Base-by-base conservation (phyloP, 2,888 invertebrate genomes). In the Troglohyphantes excavatus region DNA sequence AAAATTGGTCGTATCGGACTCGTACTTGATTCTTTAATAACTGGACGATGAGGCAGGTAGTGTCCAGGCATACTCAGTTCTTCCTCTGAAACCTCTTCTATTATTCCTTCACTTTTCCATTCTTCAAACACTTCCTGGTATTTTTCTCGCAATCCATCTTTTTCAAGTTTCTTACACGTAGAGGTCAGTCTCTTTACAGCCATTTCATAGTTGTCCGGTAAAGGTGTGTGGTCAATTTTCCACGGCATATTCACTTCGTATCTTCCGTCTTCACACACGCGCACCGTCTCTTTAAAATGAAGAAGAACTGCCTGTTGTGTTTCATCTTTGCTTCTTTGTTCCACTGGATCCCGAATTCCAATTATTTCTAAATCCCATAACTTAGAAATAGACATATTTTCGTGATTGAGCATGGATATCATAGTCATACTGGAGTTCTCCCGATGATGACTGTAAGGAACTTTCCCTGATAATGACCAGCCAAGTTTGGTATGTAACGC, bases 401-500 rank as follows among this genome's bases (percentile, higher is more conserved):
- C 13, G 7, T 39, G 27, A 29, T 13, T n/a, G n/a, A 84, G 23
- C 75, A 76, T 75, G n/a, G 23, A 29, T 33, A 68, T 29, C 1
- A 53, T 17, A 46, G 6, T 46, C 67, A 86, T 86, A 39, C 9
- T 63, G 33, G 21, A 9, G 59, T 78, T 43, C 68, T 27, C 29
- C 61, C 39, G 0, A 2, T 9, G 2, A 5, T 6, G 23, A 70
- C 7, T 27, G 23, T 2, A 2, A n/a, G 39, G 61, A 13, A 27
- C 21, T 61, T 76, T 85, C 0, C 78, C 78, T 29, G 63, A 27
- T 19, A 86, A 68, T 39, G 61, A 78, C 61, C 86, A 85, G 0
- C 78, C 27, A 33, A 85, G 27, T 9, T 78, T 39, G 2, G 78
- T 78, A 43, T 70, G 43, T 17, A 70, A 19, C 2, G 70, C 86